Conservation (phyloP, 1,140 invertebrate genomes). For the Venturia canescens region DNA sequence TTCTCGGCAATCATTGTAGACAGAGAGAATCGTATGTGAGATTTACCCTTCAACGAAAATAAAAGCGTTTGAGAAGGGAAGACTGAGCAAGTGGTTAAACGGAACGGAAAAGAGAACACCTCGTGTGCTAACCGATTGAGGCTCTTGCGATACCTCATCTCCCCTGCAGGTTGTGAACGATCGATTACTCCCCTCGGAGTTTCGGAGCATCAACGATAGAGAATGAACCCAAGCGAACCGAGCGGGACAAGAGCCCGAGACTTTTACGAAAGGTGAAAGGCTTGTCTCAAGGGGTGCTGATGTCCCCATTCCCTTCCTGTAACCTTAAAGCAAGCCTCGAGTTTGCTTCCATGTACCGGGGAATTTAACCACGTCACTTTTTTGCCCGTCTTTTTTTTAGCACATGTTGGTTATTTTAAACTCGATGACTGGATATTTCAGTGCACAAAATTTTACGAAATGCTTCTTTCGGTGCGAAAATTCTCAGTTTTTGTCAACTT, state of each 20-base stretch:
- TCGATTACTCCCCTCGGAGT: conserved; percentile 30
- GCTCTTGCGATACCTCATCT: neutral
- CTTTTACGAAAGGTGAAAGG: conserved; percentile 22
- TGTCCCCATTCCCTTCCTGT: neutral
- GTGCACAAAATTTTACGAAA: too few species aligned
- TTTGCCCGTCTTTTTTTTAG: too few species aligned
- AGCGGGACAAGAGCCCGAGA: conserved; percentile 4
- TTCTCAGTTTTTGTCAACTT: too few species aligned
- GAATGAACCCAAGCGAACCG: conserved; percentile 9
- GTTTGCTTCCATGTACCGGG: neutral
- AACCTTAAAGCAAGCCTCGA: neutral
- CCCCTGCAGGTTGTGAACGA: conserved; percentile 9
- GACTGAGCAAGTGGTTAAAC: neutral
- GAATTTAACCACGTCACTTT: too few species aligned
- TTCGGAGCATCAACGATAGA: neutral
- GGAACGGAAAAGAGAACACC: neutral
- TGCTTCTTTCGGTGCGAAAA: too few species aligned
- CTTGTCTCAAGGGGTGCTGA: conserved; percentile 11
- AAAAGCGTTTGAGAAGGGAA: neutral
- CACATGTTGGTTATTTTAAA: too few species aligned
- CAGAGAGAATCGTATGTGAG: neutral
- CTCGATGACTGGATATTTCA: too few species aligned
- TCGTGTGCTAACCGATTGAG: conserved; percentile 20
- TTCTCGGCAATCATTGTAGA: neutral
- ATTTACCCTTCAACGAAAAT: neutral